phyloP scores from a whole-genome alignment of 2,888 invertebrate species.

The Drosophila hamatofila region DNA sequence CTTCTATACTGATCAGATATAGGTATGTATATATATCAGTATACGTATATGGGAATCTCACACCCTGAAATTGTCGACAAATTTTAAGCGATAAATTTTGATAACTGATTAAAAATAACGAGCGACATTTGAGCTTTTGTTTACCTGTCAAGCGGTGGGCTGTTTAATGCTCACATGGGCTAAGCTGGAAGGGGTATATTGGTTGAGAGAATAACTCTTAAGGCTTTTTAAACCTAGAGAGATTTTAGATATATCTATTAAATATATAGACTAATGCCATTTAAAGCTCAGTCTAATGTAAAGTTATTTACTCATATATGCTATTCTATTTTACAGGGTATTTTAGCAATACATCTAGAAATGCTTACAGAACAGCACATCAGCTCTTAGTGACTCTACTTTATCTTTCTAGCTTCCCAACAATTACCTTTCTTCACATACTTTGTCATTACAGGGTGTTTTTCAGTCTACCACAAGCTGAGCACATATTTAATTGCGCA shows the following conservation, averaged over 20 bases:
- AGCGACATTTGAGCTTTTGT: constrained; percentile 66
- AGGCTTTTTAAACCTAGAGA: too few relatives aligned
- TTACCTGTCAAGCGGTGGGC: constrained; percentile 50
- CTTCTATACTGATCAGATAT: background rate
- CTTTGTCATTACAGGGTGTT: constrained; percentile 6
- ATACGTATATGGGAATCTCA: background rate
- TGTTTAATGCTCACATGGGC: background rate
- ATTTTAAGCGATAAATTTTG: constrained; percentile 75
- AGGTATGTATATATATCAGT: background rate
- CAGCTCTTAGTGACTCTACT: background rate
- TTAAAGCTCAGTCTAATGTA: too few relatives aligned
- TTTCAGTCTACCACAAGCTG: background rate
- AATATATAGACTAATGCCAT: too few relatives aligned
- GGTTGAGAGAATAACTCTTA: background rate
- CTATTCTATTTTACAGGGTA: background rate
- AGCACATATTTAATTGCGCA: background rate
- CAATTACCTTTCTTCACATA: too few relatives aligned
- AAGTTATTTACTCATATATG: too few relatives aligned
- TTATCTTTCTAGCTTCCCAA: too few relatives aligned
- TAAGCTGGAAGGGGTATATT: constrained; percentile 21
- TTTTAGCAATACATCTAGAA: background rate
- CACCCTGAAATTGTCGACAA: constrained; percentile 46
- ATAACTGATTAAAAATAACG: constrained; percentile 79
- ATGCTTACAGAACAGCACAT: background rate
- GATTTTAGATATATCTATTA: too few relatives aligned